Evolutionary conservation across 2,888 invertebrate species (phyloP).

Genomic region (Polyommatus icarus): DNA sequence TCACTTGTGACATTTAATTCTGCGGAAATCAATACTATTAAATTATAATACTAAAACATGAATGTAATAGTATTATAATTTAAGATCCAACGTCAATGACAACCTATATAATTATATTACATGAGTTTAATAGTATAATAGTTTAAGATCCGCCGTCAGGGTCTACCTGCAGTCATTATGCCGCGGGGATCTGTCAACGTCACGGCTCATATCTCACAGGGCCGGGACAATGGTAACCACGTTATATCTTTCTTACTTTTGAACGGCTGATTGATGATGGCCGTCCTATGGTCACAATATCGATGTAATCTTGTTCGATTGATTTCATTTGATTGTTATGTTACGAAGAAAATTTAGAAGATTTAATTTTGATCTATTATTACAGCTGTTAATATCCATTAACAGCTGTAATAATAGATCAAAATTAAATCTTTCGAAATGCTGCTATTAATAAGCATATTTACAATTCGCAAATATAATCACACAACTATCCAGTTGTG

Average conservation of each 20-base stretch:
- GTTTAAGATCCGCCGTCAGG: neutral
- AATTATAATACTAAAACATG: no score
- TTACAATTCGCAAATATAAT: no score
- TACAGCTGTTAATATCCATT: no score
- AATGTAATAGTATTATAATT: no score
- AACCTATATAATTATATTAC: neutral
- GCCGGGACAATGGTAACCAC: slow-evolving; percentile 74
- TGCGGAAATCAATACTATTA: no score
- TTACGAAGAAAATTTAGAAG: neutral
- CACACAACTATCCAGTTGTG: no score
- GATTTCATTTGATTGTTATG: neutral
- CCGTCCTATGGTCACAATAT: slow-evolving; percentile 24
- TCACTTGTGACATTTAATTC: no score
- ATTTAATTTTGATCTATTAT: no score
- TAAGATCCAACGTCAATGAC: no score
- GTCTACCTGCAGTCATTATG: slow-evolving; percentile 38
- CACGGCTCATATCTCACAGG: slow-evolving; percentile 75
- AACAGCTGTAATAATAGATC: no score
- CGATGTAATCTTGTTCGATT: slow-evolving; percentile 6
- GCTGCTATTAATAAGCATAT: no score
- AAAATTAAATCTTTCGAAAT: no score
- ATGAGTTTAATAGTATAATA: neutral
- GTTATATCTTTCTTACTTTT: slow-evolving; percentile 72
- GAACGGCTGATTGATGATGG: slow-evolving; percentile 67
- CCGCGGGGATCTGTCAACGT: slow-evolving; percentile 62